These are phyloP conservation scores for Megaleporinus macrocephalus DNA, from an alignment of 2,113 vertebrate species.

Conservation along the genomic window DNA sequence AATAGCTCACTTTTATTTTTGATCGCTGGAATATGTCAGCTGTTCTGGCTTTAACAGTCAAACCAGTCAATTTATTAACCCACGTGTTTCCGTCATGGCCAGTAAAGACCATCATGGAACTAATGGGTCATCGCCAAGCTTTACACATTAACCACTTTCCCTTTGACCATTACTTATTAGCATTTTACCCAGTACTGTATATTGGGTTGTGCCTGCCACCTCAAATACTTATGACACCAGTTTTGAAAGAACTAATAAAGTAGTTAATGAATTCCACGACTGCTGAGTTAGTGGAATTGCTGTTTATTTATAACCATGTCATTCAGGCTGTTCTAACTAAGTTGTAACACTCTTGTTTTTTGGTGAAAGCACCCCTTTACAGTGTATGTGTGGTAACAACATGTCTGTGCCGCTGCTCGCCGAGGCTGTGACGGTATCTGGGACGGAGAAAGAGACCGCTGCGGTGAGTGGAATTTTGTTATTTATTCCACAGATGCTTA, in stretches of 20 bases:
- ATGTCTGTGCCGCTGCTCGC: conserved; percentile 99
- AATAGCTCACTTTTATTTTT: background rate
- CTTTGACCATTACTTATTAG: conserved; percentile 37
- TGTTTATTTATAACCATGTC: background rate
- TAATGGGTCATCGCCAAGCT: conserved; percentile 18
- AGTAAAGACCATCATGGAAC: background rate
- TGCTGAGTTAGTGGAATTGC: conserved; percentile 10
- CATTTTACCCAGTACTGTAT: background rate
- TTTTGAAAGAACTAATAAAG: background rate
- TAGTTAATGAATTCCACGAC: conserved; percentile 2
- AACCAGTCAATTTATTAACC: background rate
- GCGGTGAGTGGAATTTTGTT: conserved; percentile 82
- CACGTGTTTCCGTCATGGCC: background rate
- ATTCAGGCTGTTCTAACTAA: background rate
- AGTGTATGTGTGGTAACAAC: conserved; percentile 99
- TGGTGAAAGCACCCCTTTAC: conserved; percentile 73
- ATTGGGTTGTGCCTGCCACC: background rate
- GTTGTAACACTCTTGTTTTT: conserved; percentile 2
- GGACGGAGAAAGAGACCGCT: conserved; percentile 94
- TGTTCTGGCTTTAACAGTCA: background rate
- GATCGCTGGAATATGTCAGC: background rate
- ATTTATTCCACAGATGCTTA: background rate
- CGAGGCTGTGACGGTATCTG: conserved; percentile 94
- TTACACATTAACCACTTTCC: conserved; percentile 64
- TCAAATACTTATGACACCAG: background rate